These are phyloP conservation scores for Syrmaticus mikado DNA, from an alignment of 2,113 vertebrate genomes.

Conservation along the genomic window DNA sequence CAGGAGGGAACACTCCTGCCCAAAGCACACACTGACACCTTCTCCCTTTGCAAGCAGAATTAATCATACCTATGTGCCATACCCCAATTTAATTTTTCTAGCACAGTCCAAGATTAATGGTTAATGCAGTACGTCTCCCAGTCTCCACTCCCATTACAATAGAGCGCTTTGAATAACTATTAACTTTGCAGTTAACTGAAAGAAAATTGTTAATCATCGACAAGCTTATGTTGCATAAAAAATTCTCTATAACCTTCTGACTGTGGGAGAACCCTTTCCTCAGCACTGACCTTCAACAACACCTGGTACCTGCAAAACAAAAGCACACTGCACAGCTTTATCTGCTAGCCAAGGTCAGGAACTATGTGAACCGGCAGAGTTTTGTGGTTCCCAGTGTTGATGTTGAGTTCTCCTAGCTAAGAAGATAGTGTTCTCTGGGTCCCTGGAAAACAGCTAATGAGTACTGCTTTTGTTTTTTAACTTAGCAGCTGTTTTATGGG, in stretches of 20 bases:
- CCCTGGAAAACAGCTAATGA: slow-evolving; percentile 36
- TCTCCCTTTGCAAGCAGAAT: slow-evolving; percentile 61
- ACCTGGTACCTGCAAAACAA: slow-evolving; percentile 65
- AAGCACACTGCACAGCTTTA: slow-evolving; percentile 41
- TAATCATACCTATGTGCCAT: slow-evolving; percentile 61
- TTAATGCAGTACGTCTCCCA: slow-evolving; percentile 69
- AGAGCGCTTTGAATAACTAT: slow-evolving; percentile 74
- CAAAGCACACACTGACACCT: slow-evolving; percentile 20
- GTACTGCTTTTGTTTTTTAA: neutral
- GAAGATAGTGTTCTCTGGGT: neutral
- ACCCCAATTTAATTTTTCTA: slow-evolving; percentile 73
- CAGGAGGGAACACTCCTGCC: neutral
- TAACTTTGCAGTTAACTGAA: slow-evolving; percentile 76
- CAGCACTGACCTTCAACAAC: slow-evolving; percentile 69
- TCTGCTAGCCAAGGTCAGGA: slow-evolving; percentile 56
- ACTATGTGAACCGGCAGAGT: neutral
- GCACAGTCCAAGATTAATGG: slow-evolving; percentile 68
- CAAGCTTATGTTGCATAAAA: slow-evolving; percentile 71
- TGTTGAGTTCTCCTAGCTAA: neutral
- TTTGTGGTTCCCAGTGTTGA: slow-evolving; percentile 28
- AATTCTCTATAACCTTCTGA: slow-evolving; percentile 60
- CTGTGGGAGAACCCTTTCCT: slow-evolving; percentile 51
- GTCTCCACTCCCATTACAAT: slow-evolving; percentile 63
- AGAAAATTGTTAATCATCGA: slow-evolving; percentile 79
- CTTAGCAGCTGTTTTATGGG: slow-evolving; percentile 12